Evolutionary conservation across 1,140 invertebrate genomes (phyloP), one percentile per base, ranked within the genome.

Genomic region (Ectropis grisescens): DNA sequence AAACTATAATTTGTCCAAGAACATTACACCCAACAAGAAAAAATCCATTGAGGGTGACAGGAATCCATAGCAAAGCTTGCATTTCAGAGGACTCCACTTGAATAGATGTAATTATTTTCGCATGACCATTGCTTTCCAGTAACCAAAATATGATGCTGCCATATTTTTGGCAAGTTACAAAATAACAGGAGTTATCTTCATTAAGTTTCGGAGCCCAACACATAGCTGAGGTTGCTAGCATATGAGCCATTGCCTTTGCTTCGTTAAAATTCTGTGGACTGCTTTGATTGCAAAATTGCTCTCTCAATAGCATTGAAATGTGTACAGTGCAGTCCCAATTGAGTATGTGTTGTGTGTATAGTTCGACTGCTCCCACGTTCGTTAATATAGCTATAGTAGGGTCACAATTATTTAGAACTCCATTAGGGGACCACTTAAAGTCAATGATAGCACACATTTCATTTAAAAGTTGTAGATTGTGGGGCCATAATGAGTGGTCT

Each of bases 401-500:
- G 2, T 26, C 24, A 7, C n/a, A 6, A n/a, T 26, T 26, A 27
- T 38, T 24, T n/a, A 26, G 10, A 7, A 26, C 2, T 7, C 24
- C 24, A 6, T 7, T 26, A n/a, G 24, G 24, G 3, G 24, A 6
- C 24, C 24, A 26, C 10, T 26, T 10, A 2, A 52, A 55, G 3
- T 40, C 24, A 8, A 34, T 26, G 0, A 71, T 40, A 27, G 40
- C 47, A 1, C 47, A 44, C 50, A 66, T 47, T 37, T 75, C 62
- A 33, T 60, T 28, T 2, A 57, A 33, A 5, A 80, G 26, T 13
- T 46, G 15, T 1, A 41, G 40, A 32, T 53, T 71, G 32, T 75
- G 64, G 6, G 68, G 56, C 71, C 75, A 76, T 12, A 75, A 54
- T 2, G 54, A 41, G 3, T 67, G 55, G 31, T 76, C 50, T 7